Percentiles rank a stretch among this genome's conserved stretches.
Conservation (phyloP, 2,888 invertebrate genomes). For the Gonocerus acuteangulatus region DNA sequence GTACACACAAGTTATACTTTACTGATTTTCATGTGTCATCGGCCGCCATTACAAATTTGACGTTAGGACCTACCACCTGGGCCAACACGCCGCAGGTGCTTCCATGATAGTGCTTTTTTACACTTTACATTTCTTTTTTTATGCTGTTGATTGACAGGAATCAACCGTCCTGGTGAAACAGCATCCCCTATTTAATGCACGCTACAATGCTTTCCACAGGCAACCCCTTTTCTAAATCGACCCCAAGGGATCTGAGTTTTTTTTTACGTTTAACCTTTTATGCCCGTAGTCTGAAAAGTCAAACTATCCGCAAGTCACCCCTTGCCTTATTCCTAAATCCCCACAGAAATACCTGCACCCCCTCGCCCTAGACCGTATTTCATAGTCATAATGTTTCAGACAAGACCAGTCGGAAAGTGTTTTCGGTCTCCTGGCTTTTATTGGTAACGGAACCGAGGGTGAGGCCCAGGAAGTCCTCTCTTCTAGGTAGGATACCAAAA, state of each 20-base stretch:
- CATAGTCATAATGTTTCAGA: conserved; percentile 16
- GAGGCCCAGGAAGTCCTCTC: neutral
- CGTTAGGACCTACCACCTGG: conserved; percentile 20
- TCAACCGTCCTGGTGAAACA: conserved; percentile 2
- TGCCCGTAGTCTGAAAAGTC: neutral
- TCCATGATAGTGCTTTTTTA: conserved; percentile 20
- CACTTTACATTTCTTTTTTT: neutral
- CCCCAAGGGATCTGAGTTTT: neutral
- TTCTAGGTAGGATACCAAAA: neutral
- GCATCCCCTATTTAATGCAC: conserved; percentile 5
- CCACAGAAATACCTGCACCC: neutral
- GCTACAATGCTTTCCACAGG: neutral
- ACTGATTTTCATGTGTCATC: conserved; percentile 28
- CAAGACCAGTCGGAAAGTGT: neutral
- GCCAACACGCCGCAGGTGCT: conserved; percentile 16
- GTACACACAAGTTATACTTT: conserved; percentile 19
- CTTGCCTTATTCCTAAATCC: neutral
- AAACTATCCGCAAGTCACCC: conserved; percentile 27
- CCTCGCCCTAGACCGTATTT: conserved; percentile 9
- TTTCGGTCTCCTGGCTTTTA: conserved; percentile 12
- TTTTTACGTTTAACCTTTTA: neutral
- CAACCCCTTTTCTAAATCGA: conserved; percentile 7
- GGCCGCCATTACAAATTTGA: conserved; percentile 27
- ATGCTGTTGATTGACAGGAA: conserved; percentile 19
- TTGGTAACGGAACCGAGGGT: conserved; percentile 17